Conservation (phyloP, 2,888 invertebrate species). For the Iphiclides podalirius region DNA sequence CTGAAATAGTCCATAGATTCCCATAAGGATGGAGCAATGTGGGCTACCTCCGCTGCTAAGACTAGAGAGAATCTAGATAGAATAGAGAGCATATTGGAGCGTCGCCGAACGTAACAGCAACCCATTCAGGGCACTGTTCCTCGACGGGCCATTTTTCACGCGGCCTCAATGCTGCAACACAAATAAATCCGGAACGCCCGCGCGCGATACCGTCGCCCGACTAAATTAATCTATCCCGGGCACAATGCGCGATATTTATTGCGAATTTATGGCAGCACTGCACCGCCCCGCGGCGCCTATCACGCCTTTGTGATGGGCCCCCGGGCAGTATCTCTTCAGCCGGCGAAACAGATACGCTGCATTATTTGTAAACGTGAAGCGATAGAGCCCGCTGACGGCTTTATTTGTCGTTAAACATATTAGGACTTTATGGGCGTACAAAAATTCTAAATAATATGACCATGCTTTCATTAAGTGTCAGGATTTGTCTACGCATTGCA, state of each 20-base stretch:
- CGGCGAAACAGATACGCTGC: not conserved
- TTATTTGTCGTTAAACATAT: no score
- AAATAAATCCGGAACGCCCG: constrained; percentile 43
- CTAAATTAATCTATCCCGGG: constrained; percentile 46
- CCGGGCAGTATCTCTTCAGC: constrained; percentile 3
- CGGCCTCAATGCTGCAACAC: constrained; percentile 32
- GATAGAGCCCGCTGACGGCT: no score
- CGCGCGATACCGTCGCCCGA: constrained; percentile 40
- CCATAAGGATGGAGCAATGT: no score
- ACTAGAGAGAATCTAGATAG: no score
- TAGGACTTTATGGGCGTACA: no score
- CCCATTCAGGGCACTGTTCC: constrained; percentile 7
- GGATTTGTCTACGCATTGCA: no score
- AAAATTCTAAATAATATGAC: no score
- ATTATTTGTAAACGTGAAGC: no score
- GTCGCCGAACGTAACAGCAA: not conserved
- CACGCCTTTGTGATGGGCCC: constrained; percentile 11
- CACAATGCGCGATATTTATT: constrained; percentile 45
- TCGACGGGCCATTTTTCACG: constrained; percentile 37
- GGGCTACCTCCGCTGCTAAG: no score
- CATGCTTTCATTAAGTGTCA: no score
- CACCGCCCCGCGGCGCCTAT: constrained; percentile 18
- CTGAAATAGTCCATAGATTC: no score
- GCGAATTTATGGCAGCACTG: constrained; percentile 36
- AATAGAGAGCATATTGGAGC: not conserved